Evolutionary conservation across 2,113 vertebrate species (phyloP).

Genomic region (Meriones unguiculatus): DNA sequence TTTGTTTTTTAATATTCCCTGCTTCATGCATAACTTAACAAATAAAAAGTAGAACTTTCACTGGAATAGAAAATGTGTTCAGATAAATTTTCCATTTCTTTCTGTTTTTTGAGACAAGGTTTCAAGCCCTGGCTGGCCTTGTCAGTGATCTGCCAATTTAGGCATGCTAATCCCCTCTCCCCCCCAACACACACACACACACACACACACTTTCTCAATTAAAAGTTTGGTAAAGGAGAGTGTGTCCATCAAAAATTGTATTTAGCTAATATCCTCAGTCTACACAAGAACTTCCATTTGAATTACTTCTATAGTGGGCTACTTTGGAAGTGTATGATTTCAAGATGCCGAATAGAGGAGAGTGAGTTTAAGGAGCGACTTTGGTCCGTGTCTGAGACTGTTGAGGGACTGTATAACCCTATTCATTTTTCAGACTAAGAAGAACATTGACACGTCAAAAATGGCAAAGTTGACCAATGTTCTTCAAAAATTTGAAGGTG

Average conservation of each 20-base stretch:
- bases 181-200: background rate
- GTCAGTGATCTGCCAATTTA: background rate
- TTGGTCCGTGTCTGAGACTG: constrained; percentile 25
- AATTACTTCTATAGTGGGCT: background rate
- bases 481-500: constrained; percentile 46
- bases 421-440: constrained; percentile 18
- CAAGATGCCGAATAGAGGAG: background rate
- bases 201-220: background rate
- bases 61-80: background rate
- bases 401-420: background rate
- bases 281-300: constrained; percentile 19
- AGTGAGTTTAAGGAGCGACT: constrained; percentile 3
- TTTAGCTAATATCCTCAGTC: constrained; percentile 20
- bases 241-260: background rate
- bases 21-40: background rate
- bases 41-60: background rate
- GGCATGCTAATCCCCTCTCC: background rate
- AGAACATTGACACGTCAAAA: constrained; percentile 11
- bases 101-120: background rate
- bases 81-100: constrained; percentile 11
- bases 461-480: background rate
- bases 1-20: background rate
- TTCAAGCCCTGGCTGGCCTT: background rate
- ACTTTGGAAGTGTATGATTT: constrained; percentile 14
- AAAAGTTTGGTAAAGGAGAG: constrained; percentile 9